Percentiles rank a stretch among this genome's conserved stretches.
Evolutionary conservation across 2,888 invertebrate species (phyloP).

Genomic region (Lacanobia wlatinum): DNA sequence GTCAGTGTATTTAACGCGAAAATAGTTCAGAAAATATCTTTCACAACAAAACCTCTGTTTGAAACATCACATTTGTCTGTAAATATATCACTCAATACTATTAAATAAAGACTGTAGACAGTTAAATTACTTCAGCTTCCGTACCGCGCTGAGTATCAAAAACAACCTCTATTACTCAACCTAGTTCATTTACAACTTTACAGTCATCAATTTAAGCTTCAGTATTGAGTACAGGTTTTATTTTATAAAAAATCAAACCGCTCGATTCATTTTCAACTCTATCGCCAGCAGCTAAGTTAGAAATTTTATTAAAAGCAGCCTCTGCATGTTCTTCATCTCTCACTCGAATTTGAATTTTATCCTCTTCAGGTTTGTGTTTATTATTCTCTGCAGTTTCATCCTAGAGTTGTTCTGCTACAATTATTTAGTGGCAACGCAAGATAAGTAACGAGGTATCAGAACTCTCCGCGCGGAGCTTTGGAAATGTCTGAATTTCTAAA

Average conservation of each 20-base stretch:
- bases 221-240: slow-evolving; percentile 55
- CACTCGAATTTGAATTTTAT: slow-evolving; percentile 65
- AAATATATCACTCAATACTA: slow-evolving; percentile 84
- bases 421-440: slow-evolving; percentile 85
- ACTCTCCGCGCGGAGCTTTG: slow-evolving; percentile 82
- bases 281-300: slow-evolving; percentile 76
- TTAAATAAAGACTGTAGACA: slow-evolving; percentile 82
- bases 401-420: slow-evolving; percentile 81
- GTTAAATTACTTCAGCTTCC: slow-evolving; percentile 84
- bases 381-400: slow-evolving; percentile 48
- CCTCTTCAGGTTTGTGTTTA: slow-evolving; percentile 50
- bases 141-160: slow-evolving; percentile 76
- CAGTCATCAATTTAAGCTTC: slow-evolving; percentile 56
- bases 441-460: slow-evolving; percentile 89
- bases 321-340: slow-evolving; percentile 14
- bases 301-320: slow-evolving; percentile 71
- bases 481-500: slow-evolving; percentile 83
- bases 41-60: slow-evolving; percentile 70
- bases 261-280: slow-evolving; percentile 75
- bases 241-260: slow-evolving; percentile 65
- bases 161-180: slow-evolving; percentile 59
- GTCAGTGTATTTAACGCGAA: slow-evolving; percentile 65
- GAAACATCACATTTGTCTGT: slow-evolving; percentile 81
- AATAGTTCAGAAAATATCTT: slow-evolving; percentile 70
- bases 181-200: slow-evolving; percentile 66